phyloP scores from a whole-genome alignment of 2,113 vertebrate genomes.

The Theropithecus gelada region DNA sequence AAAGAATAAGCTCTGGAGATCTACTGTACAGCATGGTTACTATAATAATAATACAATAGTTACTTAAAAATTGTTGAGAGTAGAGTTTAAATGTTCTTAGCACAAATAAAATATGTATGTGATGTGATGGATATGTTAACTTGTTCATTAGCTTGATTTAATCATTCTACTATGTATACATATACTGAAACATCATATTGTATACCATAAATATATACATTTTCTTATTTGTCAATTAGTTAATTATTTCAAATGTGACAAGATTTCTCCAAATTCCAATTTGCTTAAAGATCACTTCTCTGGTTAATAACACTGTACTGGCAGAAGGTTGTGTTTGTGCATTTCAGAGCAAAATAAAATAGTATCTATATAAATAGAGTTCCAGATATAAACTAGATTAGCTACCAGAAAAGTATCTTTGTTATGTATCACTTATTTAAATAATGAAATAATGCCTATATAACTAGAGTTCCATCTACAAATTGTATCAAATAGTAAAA shows the following conservation, averaged over 20 bases:
- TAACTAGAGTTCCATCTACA: not conserved
- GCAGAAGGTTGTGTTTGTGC: not conserved
- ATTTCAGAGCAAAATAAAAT: constrained; percentile 26
- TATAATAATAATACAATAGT: not conserved
- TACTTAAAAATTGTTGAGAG: not conserved
- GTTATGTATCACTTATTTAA: not conserved
- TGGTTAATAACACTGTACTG: not conserved
- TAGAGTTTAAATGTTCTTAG: not conserved
- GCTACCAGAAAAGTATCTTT: not conserved
- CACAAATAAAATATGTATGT: not conserved
- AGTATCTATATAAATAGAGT: not conserved
- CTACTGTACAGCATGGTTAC: not conserved
- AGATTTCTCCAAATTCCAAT: not conserved
- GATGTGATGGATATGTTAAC: not conserved
- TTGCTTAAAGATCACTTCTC: not conserved
- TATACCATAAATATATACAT: not conserved
- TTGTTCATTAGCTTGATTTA: not conserved
- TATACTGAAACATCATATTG: not conserved
- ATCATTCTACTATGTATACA: not conserved
- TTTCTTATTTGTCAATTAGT: not conserved
- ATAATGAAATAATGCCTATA: not conserved
- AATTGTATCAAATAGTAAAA: not conserved
- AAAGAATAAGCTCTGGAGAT: not conserved
- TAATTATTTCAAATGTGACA: not conserved
- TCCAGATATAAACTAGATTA: not conserved